Evolutionary conservation across 2,797 vertebrate genomes (phyloP), one percentile per base, ranked within the genome.

Genomic region (Mus caroli): DNA sequence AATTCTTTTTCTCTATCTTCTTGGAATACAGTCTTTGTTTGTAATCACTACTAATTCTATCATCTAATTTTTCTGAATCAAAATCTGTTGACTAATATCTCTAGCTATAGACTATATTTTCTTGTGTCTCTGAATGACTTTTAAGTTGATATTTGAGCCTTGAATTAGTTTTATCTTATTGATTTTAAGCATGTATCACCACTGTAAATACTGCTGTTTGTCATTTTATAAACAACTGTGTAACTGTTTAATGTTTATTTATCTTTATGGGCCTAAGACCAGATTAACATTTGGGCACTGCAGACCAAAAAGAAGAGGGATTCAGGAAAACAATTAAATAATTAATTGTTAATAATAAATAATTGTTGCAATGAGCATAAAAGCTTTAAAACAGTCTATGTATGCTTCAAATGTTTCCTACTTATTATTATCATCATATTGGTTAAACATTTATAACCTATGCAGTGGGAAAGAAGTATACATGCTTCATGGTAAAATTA

Each of bases 371-470:
- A 37, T 60, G 54, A 58, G 2, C 50, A 12, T 5, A 89, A 75
- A 19, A 31, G 11, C 1, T 77, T 67, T 60, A 56, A 40, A 11
- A 71, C 24, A 91, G 12, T 54, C 13, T 56, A 37, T 26, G 10
- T 26, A 26, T 62, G 14, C 85, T 90, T 94, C 52, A 93, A 50
- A 75, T 64, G 62, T 28, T 64, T 28, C 11, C 26, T 50, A 34
- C 40, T 6, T n/a, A 67, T 34, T 85, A n/a, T 4, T 28, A 71
- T 62, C 14, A 77, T 5, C 24, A 31, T 93, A 73, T 15, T 96
- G 78, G 8, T 28, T 76, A 52, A 77, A 83, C 9, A 50, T 90
- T 90, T 37, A 31, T 96, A 56, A 64, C 89, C n/a, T 84, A 71
- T 75, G 56, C 67, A 92, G 84, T 71, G 10, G 40, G 31, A 89